A percentile compares a stretch with the other conserved stretches of the same genome.
Evolutionary conservation across 2,797 vertebrate species (phyloP).

Genomic region (Brachyalestes nurse): DNA sequence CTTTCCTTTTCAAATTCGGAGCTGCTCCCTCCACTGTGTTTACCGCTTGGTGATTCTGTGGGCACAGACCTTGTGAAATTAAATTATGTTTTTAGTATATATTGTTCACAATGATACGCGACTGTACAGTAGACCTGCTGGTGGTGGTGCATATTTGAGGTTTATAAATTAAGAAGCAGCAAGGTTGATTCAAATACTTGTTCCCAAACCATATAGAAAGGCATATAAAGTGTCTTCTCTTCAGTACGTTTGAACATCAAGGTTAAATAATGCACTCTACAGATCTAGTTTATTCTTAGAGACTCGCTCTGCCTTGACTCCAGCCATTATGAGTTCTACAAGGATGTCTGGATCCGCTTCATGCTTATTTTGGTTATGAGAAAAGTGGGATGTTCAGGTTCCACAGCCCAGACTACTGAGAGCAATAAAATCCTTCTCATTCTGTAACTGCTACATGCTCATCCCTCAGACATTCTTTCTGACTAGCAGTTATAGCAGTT

Average conservation of each 20-base stretch:
- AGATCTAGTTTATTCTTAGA: not conserved
- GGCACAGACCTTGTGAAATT: not conserved
- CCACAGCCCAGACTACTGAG: not conserved
- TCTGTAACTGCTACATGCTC: not conserved
- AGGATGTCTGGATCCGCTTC: not conserved
- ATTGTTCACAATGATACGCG: not conserved
- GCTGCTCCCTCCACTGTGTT: not conserved
- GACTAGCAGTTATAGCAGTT: not conserved
- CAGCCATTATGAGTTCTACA: not conserved
- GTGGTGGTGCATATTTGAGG: not conserved
- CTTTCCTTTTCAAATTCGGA: slow-evolving; percentile 18
- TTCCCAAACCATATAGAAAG: not conserved
- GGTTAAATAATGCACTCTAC: not conserved
- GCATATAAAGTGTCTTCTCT: not conserved
- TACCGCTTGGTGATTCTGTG: not conserved
- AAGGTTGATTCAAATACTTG: too few relatives aligned
- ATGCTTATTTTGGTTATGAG: not conserved
- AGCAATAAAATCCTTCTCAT: not conserved
- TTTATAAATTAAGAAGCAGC: not conserved
- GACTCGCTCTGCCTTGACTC: not conserved
- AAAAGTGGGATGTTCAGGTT: not conserved
- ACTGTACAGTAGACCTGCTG: not conserved
- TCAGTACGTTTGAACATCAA: not conserved
- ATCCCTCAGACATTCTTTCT: not conserved
- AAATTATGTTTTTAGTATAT: not conserved